Conservation (phyloP, 2,797 vertebrate genomes). For the Sardinella longiceps region DNA sequence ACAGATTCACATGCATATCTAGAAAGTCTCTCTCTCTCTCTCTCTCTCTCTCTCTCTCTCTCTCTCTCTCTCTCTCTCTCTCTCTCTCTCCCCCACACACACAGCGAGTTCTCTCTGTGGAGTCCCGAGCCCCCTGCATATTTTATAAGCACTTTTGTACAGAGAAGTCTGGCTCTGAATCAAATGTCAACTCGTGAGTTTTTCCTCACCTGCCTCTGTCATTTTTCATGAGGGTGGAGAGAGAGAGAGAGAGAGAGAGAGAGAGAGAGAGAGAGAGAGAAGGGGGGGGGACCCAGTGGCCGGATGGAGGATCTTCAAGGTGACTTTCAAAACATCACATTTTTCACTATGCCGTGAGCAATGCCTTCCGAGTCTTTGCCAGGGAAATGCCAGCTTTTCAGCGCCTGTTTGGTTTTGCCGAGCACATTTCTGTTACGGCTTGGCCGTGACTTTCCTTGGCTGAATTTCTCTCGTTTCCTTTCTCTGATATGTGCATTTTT, state of each 20-base stretch:
- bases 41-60: constrained; percentile 13
- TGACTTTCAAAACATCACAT: constrained; percentile 67
- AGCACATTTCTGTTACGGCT: not conserved
- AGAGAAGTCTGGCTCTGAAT: constrained; percentile 62
- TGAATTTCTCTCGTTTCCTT: not conserved
- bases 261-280: too few species aligned
- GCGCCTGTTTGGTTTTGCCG: not conserved
- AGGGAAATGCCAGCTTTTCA: constrained; percentile 40
- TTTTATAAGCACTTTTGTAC: constrained; percentile 75
- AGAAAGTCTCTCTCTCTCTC: not conserved
- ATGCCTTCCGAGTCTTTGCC: constrained; percentile 19
- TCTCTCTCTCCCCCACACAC: constrained; percentile 1
- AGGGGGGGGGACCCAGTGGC: too few species aligned
- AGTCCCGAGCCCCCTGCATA: constrained; percentile 70
- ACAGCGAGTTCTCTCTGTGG: constrained; percentile 59
- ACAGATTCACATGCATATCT: not conserved
- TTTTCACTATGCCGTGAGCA: not conserved
- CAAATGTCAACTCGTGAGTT: constrained; percentile 55
- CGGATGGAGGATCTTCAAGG: constrained; percentile 63
- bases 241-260: too few species aligned
- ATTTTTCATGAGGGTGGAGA: constrained; percentile 44
- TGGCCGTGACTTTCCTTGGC: not conserved
- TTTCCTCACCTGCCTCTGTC: constrained; percentile 64
- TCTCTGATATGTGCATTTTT: too few species aligned
- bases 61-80: not conserved